These are phyloP conservation scores for Zaprionus vittiger DNA, from an alignment of 1,140 invertebrate genomes.

Conservation along the genomic window DNA sequence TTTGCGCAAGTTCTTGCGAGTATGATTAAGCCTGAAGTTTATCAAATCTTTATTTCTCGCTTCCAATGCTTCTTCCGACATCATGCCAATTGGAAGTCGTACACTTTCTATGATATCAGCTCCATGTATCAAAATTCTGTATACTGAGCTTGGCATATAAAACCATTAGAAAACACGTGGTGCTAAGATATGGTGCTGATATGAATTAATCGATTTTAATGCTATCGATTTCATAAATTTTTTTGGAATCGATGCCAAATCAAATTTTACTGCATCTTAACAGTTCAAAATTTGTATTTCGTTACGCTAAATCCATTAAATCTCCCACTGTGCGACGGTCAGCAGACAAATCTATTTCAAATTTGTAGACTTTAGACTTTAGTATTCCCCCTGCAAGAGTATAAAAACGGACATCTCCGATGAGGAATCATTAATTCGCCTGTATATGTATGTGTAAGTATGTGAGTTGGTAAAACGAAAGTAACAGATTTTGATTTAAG, in stretches of 20 bases:
- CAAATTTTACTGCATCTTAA: too few species aligned
- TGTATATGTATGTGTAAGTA: neutral
- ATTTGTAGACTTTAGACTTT: neutral
- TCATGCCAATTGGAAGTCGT: too few species aligned
- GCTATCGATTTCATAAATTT: too few species aligned
- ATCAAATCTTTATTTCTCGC: neutral
- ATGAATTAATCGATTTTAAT: too few species aligned
- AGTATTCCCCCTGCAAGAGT: too few species aligned
- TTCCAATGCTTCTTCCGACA: neutral
- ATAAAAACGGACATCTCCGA: neutral
- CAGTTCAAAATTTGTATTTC: too few species aligned
- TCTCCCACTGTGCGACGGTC: neutral
- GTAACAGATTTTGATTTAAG: neutral
- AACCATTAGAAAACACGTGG: too few species aligned
- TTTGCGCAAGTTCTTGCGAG: too few species aligned
- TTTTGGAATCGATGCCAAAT: too few species aligned
- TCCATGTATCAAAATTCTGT: neutral
- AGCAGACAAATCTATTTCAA: neutral
- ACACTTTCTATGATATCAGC: neutral
- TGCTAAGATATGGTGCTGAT: too few species aligned
- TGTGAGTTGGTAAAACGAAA: neutral
- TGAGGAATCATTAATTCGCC: neutral
- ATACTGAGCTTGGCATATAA: neutral
- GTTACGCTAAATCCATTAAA: too few species aligned
- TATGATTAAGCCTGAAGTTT: too few species aligned